These are phyloP conservation scores for Craseonycteris thonglongyai DNA, from an alignment of 2,113 vertebrate genomes.

Conservation along the genomic window DNA sequence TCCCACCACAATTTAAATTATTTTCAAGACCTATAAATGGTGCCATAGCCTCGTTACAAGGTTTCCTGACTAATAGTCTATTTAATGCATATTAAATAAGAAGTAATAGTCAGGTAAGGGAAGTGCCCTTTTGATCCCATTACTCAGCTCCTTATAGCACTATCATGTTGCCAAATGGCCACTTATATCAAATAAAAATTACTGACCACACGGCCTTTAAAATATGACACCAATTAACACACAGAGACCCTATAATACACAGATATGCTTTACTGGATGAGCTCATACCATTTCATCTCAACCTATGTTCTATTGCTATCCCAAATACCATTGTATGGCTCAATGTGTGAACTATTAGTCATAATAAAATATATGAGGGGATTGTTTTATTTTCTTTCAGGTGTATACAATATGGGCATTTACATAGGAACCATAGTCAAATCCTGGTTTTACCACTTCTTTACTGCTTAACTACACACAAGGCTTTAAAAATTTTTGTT, in stretches of 20 bases:
- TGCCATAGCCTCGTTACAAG: constrained; percentile 58
- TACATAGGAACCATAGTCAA: background rate
- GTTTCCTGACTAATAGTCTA: constrained; percentile 64
- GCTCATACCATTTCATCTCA: background rate
- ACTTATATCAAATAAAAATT: constrained; percentile 72
- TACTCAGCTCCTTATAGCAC: constrained; percentile 55
- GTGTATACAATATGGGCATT: background rate
- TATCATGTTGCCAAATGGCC: constrained; percentile 64
- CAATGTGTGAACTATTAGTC: background rate
- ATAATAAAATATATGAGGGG: background rate
- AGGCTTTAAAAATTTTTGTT: background rate
- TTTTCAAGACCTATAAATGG: constrained; percentile 54
- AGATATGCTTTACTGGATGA: constrained; percentile 47
- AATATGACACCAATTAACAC: constrained; percentile 68
- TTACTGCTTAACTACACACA: background rate
- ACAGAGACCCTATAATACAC: constrained; percentile 14
- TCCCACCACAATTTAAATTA: constrained; percentile 49
- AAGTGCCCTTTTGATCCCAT: constrained; percentile 72
- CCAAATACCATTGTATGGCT: background rate
- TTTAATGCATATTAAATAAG: constrained; percentile 73
- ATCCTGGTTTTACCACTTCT: background rate
- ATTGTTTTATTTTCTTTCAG: background rate
- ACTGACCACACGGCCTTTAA: constrained; percentile 59
- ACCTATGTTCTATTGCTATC: background rate
- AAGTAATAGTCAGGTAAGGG: constrained; percentile 66